phyloP scores from a whole-genome alignment of 2,797 vertebrate genomes.

The Ptychobarbus kaznakovi region DNA sequence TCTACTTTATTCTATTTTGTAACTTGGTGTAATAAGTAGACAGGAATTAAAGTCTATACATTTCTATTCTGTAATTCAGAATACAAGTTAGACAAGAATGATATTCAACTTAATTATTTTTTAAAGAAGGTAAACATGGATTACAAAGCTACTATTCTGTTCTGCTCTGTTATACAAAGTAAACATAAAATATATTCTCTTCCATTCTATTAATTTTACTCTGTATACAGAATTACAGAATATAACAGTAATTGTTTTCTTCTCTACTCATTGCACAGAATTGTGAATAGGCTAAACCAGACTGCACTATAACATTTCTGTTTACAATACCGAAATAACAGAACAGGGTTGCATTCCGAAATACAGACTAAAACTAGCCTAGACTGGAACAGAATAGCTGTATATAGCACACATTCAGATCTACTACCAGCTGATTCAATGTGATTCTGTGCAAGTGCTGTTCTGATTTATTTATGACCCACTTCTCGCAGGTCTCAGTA shows the following conservation, averaged over 20 bases:
- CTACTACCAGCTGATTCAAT: background rate
- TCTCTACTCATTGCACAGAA: background rate
- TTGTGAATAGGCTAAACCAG: background rate
- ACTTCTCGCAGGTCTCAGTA: background rate
- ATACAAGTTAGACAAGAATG: background rate
- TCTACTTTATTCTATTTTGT: background rate
- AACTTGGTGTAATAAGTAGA: background rate
- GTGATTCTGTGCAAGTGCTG: background rate
- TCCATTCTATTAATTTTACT: background rate
- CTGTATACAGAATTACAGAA: background rate
- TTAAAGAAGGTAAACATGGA: background rate
- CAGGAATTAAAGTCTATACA: background rate
- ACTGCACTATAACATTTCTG: background rate
- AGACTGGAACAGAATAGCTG: background rate
- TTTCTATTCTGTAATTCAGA: background rate
- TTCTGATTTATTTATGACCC: background rate
- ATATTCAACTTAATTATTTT: background rate
- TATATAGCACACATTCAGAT: constrained; percentile 1
- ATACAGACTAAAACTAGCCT: background rate
- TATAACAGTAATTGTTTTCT: background rate
- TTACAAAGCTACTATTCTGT: background rate
- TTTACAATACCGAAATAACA: background rate
- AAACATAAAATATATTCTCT: background rate
- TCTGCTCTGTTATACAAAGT: background rate
- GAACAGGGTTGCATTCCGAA: background rate